A percentile compares a stretch with the other conserved stretches of the same genome.
phyloP scores from a whole-genome alignment of 1,140 invertebrate genomes.

The Sogatella furcifera region DNA sequence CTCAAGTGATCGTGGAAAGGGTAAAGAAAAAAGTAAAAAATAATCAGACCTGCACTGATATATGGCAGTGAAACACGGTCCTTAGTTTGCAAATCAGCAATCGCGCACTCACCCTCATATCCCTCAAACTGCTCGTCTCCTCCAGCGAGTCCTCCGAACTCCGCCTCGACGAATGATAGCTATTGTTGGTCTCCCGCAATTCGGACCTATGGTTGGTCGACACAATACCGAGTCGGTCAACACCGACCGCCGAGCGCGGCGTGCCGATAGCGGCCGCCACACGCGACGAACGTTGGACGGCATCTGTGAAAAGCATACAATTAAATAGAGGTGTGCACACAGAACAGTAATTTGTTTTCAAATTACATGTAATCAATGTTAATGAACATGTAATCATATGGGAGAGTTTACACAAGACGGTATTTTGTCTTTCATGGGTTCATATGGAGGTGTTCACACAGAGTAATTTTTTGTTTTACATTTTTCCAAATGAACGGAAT shows the following conservation, averaged over 20 bases:
- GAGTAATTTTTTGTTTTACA: background rate
- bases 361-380: no score
- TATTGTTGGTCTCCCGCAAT: slow-evolving; percentile 31
- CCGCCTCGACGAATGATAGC: slow-evolving; percentile 63
- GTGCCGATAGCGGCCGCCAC: slow-evolving; percentile 28
- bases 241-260: no score
- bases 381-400: background rate
- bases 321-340: background rate
- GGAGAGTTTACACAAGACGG: no score
- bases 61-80: no score
- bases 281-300: slow-evolving; percentile 36
- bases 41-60: no score
- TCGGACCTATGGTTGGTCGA: no score
- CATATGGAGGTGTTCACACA: background rate
- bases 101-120: slow-evolving; percentile 64
- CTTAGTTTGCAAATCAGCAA: no score
- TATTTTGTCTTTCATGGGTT: slow-evolving; percentile 31
- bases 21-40: no score
- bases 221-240: no score
- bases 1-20: no score
- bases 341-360: background rate
- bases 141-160: slow-evolving; percentile 80
- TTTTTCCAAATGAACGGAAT: background rate
- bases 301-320: slow-evolving; percentile 29
- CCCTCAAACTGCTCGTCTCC: slow-evolving; percentile 56